phyloP scores from a whole-genome alignment of 2,888 invertebrate genomes.

The Protodeltote pygarga region DNA sequence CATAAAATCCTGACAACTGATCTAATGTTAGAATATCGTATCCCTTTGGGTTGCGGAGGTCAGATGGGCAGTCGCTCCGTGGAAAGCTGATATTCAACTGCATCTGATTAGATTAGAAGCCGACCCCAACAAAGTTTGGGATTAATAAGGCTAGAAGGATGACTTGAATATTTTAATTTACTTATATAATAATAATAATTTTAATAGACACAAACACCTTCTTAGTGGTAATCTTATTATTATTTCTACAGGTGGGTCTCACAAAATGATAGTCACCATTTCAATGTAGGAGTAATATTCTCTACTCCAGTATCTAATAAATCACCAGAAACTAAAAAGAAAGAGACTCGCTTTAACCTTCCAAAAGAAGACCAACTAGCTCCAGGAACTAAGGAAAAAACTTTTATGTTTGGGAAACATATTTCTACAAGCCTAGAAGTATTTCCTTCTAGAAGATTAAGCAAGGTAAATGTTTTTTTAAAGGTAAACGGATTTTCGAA shows the following conservation, averaged over 20 bases:
- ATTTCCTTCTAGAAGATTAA: constrained; percentile 80
- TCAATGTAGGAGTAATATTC: constrained; percentile 90
- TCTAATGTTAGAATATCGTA: no score
- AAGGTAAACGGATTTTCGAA: not conserved
- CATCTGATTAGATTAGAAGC: no score
- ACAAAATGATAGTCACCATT: constrained; percentile 87
- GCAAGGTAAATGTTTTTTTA: constrained; percentile 64
- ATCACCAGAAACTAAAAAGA: constrained; percentile 78
- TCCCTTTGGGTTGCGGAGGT: no score
- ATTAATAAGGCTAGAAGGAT: no score
- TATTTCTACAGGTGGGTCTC: constrained; percentile 83
- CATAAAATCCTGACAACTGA: no score
- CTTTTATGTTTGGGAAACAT: constrained; percentile 76
- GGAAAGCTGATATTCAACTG: no score
- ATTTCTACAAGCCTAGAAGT: constrained; percentile 84
- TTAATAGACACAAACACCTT: not conserved
- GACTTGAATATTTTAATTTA: no score
- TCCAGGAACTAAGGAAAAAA: constrained; percentile 75
- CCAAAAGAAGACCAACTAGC: constrained; percentile 80
- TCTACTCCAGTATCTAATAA: constrained; percentile 91
- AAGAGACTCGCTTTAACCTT: constrained; percentile 89
- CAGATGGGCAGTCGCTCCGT: no score
- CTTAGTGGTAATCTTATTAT: no score
- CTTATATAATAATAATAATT: no score
- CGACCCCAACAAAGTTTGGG: no score